Evolutionary conservation across 2,888 invertebrate species (phyloP), one percentile per base, ranked within the genome.

Genomic region (Athalia cordata): DNA sequence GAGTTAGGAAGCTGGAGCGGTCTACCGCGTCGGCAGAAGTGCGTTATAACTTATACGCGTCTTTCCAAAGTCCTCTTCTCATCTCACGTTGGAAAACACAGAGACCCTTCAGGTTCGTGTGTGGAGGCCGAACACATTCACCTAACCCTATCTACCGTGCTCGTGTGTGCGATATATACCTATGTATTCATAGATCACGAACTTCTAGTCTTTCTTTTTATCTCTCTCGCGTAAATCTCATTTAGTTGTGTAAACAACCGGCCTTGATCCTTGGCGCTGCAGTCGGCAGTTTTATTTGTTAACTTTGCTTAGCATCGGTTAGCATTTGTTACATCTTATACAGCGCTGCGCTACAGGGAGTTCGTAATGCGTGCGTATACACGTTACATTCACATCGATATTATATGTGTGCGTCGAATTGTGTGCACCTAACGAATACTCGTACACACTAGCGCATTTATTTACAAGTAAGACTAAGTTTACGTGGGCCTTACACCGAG

Each of bases 201-300:
- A 29, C 29, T 29, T 29, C 29, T 29, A 29, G 29, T 29, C 29
- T 29, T 29, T 29, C 29, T 29, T 29, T 29, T 29, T 29, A 29
- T 29, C 29, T 29, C 29, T 66, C 66, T 9, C 50, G 68, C 15
- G 52, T 68, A 52, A 43, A 29, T 59, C 13, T 43, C 66, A 80
- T 79, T 57, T 81, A 83, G 83, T 83, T 83, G 83, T 82, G 82
- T 83, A 86, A 86, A 84, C 83, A 81, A 84, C 85, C 88, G 89
- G 89, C 89, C 89, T 89, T 89, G 88, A 88, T 89, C 88, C 89
- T 88, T 89, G 86, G 88, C 87, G 89, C 87, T 89, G 85, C 86
- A 87, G 85, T 88, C 86, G 88, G 83, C 84, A 79, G 72, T 75
- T 62, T 47, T 50, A 75, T 64, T 72, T 72, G 62, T 75, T 45